Evolutionary conservation across 2,113 vertebrate species (phyloP), one percentile per base, ranked within the genome.

Genomic region (Menura novaehollandiae): DNA sequence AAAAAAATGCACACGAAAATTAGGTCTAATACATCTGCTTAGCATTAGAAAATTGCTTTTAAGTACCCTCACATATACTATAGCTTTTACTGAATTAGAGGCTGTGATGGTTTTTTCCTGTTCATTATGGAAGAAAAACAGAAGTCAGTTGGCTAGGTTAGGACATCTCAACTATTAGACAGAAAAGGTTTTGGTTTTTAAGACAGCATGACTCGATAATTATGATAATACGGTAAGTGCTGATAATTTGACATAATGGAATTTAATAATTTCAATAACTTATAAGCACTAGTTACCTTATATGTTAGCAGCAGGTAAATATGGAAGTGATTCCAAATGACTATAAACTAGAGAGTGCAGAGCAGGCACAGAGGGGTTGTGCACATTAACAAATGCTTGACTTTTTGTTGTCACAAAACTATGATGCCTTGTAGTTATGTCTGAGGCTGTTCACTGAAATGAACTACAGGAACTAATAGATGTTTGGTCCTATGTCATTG

Each of bases 351-450:
- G 17, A 66, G 3, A 46, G 6, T 62, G 37, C 15, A 37, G 77
- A 14, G 2, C 37, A 83, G 21, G 16, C 21, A 27, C 3, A 30
- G 6, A 33, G 13, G 1, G 2, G 3, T 22, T 22, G 11, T 47
- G 28, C 11, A 27, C 17, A 10, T 66, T 49, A 49, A 62, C 8
- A 53, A 71, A 81, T 22, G 3, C 13, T 66, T 53, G 37, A 46
- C 4, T 41, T 77, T 66, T 43, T 74, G 2, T 44, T 75, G 12
- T 52, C 49, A 52, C 35, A 63, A 51, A 75, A 35, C 11, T 52
- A 7, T 58, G 35, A 39, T 80, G 17, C 27, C 35, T 55, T 76
- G 17, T 43, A 33, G 15, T n/a, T 82, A 51, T 55, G 11, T 63
- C 33, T 67, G 15, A 43, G 55, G 35, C 30, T 68, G 8, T 44